Conservation (phyloP, 1,140 invertebrate species). For the Plectrocnemia conspersa region DNA sequence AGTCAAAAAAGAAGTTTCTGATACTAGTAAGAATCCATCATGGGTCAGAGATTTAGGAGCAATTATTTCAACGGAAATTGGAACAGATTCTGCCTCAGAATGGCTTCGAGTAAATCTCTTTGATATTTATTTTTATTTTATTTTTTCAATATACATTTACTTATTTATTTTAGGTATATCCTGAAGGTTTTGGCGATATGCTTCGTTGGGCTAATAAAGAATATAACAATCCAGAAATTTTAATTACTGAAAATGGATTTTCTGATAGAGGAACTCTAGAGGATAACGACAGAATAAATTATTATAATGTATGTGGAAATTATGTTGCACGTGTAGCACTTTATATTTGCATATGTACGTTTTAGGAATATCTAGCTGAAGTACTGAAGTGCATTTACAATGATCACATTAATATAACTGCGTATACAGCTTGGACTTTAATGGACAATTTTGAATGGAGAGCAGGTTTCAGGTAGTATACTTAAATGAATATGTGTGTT, state of each 20-base stretch:
- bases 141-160: slow-evolving; percentile 1
- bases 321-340: not conserved
- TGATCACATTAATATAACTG: slow-evolving; percentile 64
- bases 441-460: slow-evolving; percentile 78
- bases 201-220: slow-evolving; percentile 55
- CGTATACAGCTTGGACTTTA: slow-evolving; percentile 69
- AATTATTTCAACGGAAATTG: slow-evolving; percentile 45
- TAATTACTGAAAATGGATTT: slow-evolving; percentile 63
- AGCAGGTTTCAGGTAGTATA: slow-evolving; percentile 49
- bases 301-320: slow-evolving; percentile 48
- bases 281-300: slow-evolving; percentile 51
- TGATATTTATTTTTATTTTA: slow-evolving; percentile 4
- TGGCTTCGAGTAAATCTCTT: slow-evolving; percentile 51
- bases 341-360: slow-evolving; percentile 19
- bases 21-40: slow-evolving; percentile 45
- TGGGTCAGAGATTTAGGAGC: slow-evolving; percentile 50
- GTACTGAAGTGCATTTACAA: slow-evolving; percentile 55
- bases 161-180: slow-evolving; percentile 44
- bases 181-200: slow-evolving; percentile 56
- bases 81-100: slow-evolving; percentile 46
- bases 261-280: slow-evolving; percentile 46
- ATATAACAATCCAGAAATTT: slow-evolving; percentile 56
- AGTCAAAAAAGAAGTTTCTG: slow-evolving; percentile 45
- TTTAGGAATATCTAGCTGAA: slow-evolving; percentile 56
- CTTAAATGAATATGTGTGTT: slow-evolving; percentile 5